Evolutionary conservation across 2,113 vertebrate species (phyloP).

Genomic region (Petromus typicus): DNA sequence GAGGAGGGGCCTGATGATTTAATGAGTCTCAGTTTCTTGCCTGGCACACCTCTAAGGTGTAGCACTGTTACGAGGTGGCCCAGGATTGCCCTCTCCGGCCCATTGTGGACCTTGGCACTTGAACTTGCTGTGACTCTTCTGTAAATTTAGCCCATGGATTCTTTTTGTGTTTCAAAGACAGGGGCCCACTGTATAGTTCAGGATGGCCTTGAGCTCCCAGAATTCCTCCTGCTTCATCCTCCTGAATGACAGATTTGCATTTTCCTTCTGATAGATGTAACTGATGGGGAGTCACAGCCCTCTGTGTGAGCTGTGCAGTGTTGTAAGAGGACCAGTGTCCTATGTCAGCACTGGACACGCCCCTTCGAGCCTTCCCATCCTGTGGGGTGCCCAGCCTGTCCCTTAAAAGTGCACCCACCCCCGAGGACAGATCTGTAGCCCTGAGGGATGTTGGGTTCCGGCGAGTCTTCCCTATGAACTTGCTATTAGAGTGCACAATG

Average conservation of each 20-base stretch:
- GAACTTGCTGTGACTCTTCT: not conserved
- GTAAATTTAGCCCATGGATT: rapidly evolving
- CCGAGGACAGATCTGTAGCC: not conserved
- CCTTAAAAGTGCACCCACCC: not conserved
- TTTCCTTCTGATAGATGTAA: not conserved
- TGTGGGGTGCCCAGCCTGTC: too few relatives aligned
- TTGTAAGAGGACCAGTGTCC: not conserved
- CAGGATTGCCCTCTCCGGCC: not conserved
- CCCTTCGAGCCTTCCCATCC: too few relatives aligned
- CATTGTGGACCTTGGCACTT: not conserved
- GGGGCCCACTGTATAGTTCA: not conserved
- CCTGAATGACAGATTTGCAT: not conserved
- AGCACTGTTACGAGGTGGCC: rapidly evolving
- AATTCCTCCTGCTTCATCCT: not conserved
- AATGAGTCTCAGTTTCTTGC: not conserved
- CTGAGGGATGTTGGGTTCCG: too few relatives aligned
- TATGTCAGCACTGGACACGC: not conserved
- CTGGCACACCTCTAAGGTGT: rapidly evolving
- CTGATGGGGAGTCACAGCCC: too few relatives aligned
- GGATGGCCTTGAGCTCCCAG: not conserved
- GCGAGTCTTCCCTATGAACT: rapidly evolving
- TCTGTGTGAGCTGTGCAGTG: rapidly evolving
- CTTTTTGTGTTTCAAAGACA: not conserved
- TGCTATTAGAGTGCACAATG: rapidly evolving
- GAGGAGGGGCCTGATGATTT: not conserved